These are phyloP conservation scores for Dipodomys stephensi DNA, from an alignment of 2,113 vertebrate genomes.

Conservation along the genomic window DNA sequence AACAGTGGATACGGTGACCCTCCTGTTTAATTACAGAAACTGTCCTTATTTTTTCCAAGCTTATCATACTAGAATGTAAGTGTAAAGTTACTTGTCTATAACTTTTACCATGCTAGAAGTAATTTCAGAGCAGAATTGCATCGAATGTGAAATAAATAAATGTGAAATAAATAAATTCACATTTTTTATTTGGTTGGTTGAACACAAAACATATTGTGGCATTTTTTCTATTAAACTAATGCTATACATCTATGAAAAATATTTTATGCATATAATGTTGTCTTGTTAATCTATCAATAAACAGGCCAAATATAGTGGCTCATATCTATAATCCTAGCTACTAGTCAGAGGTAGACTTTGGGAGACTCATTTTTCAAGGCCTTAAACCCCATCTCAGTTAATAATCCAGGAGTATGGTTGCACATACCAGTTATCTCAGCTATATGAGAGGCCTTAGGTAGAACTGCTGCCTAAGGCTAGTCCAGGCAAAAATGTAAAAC, in stretches of 20 bases:
- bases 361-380: too few species aligned
- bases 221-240: background rate
- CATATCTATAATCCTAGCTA: too few species aligned
- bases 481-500: too few species aligned
- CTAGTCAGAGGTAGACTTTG: too few species aligned
- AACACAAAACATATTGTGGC: background rate
- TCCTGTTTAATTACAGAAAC: background rate
- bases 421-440: too few species aligned
- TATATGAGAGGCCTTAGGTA: too few species aligned
- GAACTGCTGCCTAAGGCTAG: too few species aligned
- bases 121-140: constrained; percentile 3
- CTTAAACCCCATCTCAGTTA: too few species aligned
- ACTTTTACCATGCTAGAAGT: background rate
- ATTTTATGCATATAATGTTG: constrained; percentile 18
- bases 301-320: too few species aligned
- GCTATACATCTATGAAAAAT: constrained; percentile 1
- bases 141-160: constrained; percentile 13
- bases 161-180: constrained; percentile 27
- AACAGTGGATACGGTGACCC: background rate
- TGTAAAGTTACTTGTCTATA: background rate
- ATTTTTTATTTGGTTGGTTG: constrained; percentile 16
- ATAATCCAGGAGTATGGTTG: too few species aligned
- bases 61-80: background rate
- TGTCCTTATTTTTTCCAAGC: constrained; percentile 27
- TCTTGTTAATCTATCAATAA: background rate